These are phyloP conservation scores for Zonotrichia albicollis DNA, from an alignment of 2,797 vertebrate genomes.

Conservation along the genomic window DNA sequence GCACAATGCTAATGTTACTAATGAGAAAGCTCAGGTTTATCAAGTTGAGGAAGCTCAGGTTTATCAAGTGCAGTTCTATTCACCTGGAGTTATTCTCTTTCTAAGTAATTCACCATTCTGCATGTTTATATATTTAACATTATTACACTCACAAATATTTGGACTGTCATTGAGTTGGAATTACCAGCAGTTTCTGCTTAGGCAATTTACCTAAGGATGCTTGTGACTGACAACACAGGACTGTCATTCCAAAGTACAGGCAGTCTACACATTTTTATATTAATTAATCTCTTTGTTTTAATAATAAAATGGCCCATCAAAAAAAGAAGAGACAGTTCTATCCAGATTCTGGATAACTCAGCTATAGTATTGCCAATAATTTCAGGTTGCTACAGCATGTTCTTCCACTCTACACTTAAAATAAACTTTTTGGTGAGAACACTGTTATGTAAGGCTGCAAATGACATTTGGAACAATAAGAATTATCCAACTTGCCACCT, in stretches of 20 bases:
- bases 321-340: neutral
- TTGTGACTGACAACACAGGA: neutral
- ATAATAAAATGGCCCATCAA: neutral
- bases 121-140: neutral
- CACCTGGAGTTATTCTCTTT: neutral
- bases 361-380: conserved; percentile 35
- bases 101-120: neutral
- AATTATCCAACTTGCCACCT: conserved; percentile 36
- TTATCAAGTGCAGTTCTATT: neutral
- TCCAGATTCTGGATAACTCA: neutral
- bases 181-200: conserved; percentile 37
- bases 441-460: conserved; percentile 48
- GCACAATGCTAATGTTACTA: neutral
- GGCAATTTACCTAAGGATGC: neutral
- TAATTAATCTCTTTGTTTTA: neutral
- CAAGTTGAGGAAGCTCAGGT: neutral
- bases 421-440: conserved; percentile 54
- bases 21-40: neutral
- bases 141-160: conserved; percentile 3
- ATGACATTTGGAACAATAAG: conserved; percentile 29
- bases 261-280: neutral
- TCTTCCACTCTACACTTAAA: conserved; percentile 53
- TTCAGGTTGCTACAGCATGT: conserved; percentile 49
- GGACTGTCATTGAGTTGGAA: neutral
- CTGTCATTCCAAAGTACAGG: neutral